A percentile compares a stretch with the other conserved stretches of the same genome.
Conservation (phyloP, 2,113 vertebrate species). For the Orycteropus afer region DNA sequence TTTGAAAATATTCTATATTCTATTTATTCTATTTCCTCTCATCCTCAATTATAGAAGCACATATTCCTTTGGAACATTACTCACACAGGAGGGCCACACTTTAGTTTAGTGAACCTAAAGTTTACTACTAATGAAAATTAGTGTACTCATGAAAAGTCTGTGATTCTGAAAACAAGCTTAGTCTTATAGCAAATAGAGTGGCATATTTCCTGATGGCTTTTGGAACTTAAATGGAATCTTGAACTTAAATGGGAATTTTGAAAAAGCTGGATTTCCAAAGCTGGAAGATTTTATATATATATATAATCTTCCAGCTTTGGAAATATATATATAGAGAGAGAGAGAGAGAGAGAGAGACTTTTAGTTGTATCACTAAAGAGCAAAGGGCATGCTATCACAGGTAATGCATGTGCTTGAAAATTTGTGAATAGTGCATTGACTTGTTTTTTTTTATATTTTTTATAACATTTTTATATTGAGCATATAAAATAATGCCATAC, state of each 20-base stretch:
- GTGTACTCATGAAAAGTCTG: not conserved
- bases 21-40: not conserved
- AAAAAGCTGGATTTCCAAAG: not conserved
- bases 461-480: not conserved
- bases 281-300: no score
- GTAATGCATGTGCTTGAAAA: not conserved
- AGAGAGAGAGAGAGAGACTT: no score
- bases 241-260: not conserved
- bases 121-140: not conserved
- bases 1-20: not conserved
- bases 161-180: not conserved
- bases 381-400: not conserved
- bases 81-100: not conserved
- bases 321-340: no score
- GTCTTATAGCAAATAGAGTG: not conserved
- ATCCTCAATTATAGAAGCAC: not conserved
- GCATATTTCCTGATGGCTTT: not conserved
- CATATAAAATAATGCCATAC: not conserved
- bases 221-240: not conserved
- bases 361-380: not conserved
- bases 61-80: not conserved
- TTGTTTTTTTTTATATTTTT: not conserved
- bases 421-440: not conserved
- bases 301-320: no score
- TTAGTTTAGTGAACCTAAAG: not conserved